Evolutionary conservation across 35 echinoderm and acorn worm species (phyloP).

Genomic region (Patiria miniata): DNA sequence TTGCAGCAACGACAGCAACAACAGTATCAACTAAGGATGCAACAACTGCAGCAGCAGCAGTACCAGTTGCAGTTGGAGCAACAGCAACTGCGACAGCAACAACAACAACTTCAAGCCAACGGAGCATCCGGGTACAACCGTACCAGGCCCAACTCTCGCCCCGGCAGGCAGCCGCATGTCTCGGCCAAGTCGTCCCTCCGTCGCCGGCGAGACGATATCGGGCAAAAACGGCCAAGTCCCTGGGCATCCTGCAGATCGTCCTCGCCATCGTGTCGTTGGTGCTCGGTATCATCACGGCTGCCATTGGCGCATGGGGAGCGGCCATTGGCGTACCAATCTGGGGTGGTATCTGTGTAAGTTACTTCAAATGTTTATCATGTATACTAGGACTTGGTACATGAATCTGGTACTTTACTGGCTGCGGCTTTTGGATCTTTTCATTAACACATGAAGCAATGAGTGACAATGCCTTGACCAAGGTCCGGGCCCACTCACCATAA

Average conservation of each 20-base stretch:
- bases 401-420: no score
- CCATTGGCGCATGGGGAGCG: neutral
- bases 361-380: neutral
- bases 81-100: slow-evolving; percentile 2
- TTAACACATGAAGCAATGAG: no score
- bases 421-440: no score
- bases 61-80: neutral
- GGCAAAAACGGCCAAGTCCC: neutral
- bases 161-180: neutral
- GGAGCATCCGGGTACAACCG: no score
- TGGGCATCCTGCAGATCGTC: neutral
- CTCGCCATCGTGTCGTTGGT: neutral
- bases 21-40: no score
- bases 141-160: no score
- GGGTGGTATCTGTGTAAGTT: neutral
- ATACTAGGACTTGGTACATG: no score
- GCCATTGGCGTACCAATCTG: neutral
- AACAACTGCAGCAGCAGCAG: neutral
- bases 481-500: no score
- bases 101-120: neutral
- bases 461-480: no score
- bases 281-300: neutral
- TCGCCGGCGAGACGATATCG: neutral
- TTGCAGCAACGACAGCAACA: neutral
- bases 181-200: neutral